A percentile compares a stretch with the other conserved stretches of the same genome.
Conservation (phyloP, 2,888 invertebrate species). For the Agrochola circellaris region DNA sequence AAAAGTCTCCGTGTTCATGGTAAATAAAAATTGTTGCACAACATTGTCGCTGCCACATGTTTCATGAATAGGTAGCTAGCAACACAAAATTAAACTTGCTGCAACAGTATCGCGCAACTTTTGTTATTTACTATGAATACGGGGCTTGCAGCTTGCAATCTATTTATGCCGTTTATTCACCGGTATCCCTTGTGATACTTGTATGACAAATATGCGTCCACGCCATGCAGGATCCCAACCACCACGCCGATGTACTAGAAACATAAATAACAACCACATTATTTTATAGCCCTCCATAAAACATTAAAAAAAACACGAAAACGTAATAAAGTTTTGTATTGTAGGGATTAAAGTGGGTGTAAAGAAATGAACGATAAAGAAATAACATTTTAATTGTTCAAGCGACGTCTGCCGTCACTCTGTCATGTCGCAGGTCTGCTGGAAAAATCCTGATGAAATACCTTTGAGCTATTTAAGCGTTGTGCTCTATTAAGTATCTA, state of each 20-base stretch:
- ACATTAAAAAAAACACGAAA: constrained; percentile 23
- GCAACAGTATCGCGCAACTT: background rate
- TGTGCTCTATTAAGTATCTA: background rate
- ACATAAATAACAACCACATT: constrained; percentile 58
- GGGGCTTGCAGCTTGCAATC: background rate
- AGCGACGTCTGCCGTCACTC: background rate
- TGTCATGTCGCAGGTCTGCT: no score
- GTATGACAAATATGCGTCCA: constrained; percentile 95
- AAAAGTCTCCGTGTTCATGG: constrained; percentile 1
- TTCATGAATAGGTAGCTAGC: background rate
- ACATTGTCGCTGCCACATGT: no score
- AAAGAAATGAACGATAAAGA: constrained; percentile 22
- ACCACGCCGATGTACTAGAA: constrained; percentile 95
- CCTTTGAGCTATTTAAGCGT: background rate
- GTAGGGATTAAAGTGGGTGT: constrained; percentile 1
- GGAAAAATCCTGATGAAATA: no score
- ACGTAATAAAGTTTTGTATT: constrained; percentile 9
- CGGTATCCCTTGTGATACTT: constrained; percentile 89
- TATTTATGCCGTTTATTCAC: constrained; percentile 72
- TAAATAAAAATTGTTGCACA: background rate
- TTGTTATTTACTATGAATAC: constrained; percentile 6
- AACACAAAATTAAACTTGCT: background rate
- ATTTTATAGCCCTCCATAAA: constrained; percentile 25
- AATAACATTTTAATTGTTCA: background rate
- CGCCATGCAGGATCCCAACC: constrained; percentile 94